Base-by-base conservation (phyloP, 2,797 vertebrate species). In the Lepilemur ruficaudatus region DNA sequence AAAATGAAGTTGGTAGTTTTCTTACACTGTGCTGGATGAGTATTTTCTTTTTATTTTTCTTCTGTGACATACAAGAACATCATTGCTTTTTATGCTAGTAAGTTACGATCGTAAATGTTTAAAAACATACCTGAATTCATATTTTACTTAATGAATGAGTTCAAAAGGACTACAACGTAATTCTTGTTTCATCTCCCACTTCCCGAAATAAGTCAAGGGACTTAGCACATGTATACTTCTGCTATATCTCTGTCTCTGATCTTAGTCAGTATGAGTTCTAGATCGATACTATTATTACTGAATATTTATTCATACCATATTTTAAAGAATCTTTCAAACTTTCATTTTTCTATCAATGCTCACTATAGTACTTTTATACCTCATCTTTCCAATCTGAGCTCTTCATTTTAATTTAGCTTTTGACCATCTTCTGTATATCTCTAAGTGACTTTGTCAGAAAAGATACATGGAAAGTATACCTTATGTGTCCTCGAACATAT, bases 141-240 rank as follows among this genome's bases (percentile, higher is more conserved):
- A 72, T 63, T 93, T 94, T 69, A 61, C 59, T 79, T 63, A 89
- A 55, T 82, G 72, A 94, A 93, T 41, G 23, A 86, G 61, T 80
- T 95, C 28, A 70, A 91, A 89, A 76, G 7, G 48, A 89, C 81
- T 32, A 65, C 9, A 73, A 18, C 18, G 0, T 89, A 76, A 82
- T 18, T 81, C 43, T 41, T 61, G 4, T 59, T 76, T 70, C 22
- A n/a, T 43, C 43, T 6, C 28, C 65, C 30, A 63, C 10, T 82
- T 6, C 17, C 43, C 30, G 20, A 85, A 79, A 18, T 17, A 67
- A 86, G 43, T 41, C 28, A 79, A 70, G 46, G 46, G 50, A 61
- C 2, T 30, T 6, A 61, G 23, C 2, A 9, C 13, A n/a, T 38
- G 52, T 2, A 6, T 52, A n/a, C 18, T 35, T 48, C 23, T 14